Percentiles rank a stretch among this genome's conserved stretches.
Evolutionary conservation across 2,797 vertebrate genomes (phyloP).

Genomic region (Aselliscus stoliczkanus): DNA sequence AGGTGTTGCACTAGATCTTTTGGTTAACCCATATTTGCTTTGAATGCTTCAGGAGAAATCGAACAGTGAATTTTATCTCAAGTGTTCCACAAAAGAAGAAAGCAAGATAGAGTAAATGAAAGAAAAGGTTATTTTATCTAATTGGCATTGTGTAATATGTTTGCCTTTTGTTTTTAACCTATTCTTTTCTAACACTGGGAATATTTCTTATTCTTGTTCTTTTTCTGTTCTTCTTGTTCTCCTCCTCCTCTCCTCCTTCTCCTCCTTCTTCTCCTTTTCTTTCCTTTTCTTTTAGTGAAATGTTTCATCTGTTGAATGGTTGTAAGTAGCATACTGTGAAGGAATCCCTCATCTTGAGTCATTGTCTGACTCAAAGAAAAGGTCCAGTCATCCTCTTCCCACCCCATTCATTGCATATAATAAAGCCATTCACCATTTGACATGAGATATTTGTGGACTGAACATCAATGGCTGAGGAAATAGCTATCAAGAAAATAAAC

Average conservation of each 20-base stretch:
- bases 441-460: neutral
- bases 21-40: conserved; percentile 25
- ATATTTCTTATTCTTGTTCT: neutral
- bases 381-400: neutral
- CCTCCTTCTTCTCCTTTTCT: neutral
- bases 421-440: neutral
- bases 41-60: neutral
- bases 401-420: neutral
- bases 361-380: neutral
- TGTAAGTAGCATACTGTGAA: neutral
- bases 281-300: neutral
- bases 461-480: neutral
- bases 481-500: neutral
- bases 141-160: neutral
- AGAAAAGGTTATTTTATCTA: neutral
- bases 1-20: neutral
- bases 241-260: neutral
- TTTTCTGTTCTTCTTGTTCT: neutral
- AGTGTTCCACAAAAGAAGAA: neutral
- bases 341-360: neutral
- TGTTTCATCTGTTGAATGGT: neutral
- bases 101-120: neutral
- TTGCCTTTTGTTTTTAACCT: neutral
- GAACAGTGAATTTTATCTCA: conserved; percentile 34
- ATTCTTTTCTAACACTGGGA: neutral